These are phyloP conservation scores for Harpalus rufipes DNA, from an alignment of 2,888 invertebrate species.

Conservation along the genomic window DNA sequence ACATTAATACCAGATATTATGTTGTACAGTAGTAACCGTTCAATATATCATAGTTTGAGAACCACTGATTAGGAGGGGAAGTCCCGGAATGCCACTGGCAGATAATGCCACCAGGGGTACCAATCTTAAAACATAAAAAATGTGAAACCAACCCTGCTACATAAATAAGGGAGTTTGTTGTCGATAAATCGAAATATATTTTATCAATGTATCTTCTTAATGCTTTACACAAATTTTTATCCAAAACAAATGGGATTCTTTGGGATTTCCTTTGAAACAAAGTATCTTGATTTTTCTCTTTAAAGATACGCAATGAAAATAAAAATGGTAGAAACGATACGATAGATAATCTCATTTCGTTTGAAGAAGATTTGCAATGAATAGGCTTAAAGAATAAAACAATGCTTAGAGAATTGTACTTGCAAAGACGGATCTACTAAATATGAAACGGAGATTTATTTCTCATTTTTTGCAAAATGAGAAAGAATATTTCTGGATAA, in stretches of 20 bases:
- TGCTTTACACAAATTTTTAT: slow-evolving; percentile 4
- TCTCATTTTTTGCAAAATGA: too few species aligned
- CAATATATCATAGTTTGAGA: neutral
- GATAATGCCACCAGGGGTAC: slow-evolving; percentile 48
- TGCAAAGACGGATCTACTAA: too few species aligned
- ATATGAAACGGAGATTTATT: too few species aligned
- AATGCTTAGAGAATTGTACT: too few species aligned
- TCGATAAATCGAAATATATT: slow-evolving; percentile 40
- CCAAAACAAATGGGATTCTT: neutral
- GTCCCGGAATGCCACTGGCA: slow-evolving; percentile 7
- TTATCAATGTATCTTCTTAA: neutral
- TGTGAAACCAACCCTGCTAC: slow-evolving; percentile 52
- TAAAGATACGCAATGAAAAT: too few species aligned
- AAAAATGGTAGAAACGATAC: too few species aligned
- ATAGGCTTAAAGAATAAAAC: too few species aligned
- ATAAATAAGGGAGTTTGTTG: slow-evolving; percentile 40
- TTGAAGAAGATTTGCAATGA: too few species aligned
- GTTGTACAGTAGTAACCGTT: too few species aligned
- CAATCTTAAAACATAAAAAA: slow-evolving; percentile 42
- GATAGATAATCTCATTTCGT: too few species aligned
- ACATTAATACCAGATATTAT: neutral
- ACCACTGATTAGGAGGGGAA: neutral
- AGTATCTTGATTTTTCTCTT: too few species aligned
- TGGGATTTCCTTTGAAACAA: neutral
- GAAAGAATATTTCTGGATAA: too few species aligned